Conservation (phyloP, 2,888 invertebrate genomes). For the Diaperis boleti region DNA sequence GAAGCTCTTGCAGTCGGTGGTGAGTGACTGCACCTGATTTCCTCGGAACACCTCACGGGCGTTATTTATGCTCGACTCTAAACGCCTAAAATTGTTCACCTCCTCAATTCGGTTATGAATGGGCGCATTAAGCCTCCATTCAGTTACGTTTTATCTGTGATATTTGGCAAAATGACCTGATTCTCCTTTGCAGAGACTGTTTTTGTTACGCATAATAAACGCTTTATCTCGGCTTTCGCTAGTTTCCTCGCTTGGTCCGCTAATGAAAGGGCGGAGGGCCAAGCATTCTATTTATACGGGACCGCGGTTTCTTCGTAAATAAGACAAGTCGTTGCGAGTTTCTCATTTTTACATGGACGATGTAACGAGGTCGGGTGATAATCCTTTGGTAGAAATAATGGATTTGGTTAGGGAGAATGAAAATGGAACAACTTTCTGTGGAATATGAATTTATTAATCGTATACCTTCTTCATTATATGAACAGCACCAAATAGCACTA, state of each 20-base stretch:
- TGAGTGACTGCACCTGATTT: constrained; percentile 29
- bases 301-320: constrained; percentile 1
- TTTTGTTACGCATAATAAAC: constrained; percentile 33
- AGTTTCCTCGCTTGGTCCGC: constrained; percentile 6
- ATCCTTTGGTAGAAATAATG: no score
- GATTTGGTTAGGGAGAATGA: no score
- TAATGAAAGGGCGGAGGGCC: constrained; percentile 10
- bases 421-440: no score
- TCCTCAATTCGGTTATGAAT: constrained; percentile 20
- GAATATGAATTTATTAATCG: no score
- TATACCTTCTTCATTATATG: no score
- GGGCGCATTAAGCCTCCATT: constrained; percentile 21
- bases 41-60: constrained; percentile 10
- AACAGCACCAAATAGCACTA: no score
- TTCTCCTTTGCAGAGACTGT: constrained; percentile 18
- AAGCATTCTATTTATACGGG: constrained; percentile 8
- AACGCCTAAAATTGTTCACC: constrained; percentile 24
- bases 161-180: constrained; percentile 21
- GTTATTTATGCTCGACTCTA: constrained; percentile 25
- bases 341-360: constrained; percentile 1
- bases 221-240: constrained; percentile 29
- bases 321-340: not conserved
- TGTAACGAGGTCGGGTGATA: no score
- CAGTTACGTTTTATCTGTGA: constrained; percentile 14
- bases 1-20: constrained; percentile 19